Evolutionary conservation across 2,797 vertebrate species (phyloP).

Genomic region (Schizopygopsis pylzovi): DNA sequence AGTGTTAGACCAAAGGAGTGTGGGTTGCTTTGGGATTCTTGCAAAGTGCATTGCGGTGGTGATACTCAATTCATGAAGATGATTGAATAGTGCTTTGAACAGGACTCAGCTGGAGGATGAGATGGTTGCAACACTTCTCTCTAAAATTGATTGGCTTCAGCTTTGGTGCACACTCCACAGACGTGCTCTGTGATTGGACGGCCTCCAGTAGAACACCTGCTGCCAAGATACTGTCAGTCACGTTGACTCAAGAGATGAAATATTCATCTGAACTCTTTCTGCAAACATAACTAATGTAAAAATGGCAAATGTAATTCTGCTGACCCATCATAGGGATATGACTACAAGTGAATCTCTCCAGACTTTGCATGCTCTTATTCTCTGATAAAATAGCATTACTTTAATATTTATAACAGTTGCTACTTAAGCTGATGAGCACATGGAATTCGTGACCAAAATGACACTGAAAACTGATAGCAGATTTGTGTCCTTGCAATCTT

Average conservation of each 20-base stretch:
- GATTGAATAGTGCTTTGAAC: constrained; percentile 53
- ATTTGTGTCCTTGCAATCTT: background rate
- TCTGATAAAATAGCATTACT: background rate
- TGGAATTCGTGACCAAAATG: background rate
- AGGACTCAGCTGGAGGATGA: constrained; percentile 59
- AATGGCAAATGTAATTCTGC: constrained; percentile 14
- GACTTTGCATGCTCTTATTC: background rate
- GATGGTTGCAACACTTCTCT: constrained; percentile 48
- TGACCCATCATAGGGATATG: background rate
- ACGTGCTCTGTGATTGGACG: constrained; percentile 57
- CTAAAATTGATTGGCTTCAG: constrained; percentile 58
- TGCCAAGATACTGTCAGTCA: constrained; percentile 55
- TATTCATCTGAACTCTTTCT: constrained; percentile 2
- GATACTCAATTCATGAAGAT: constrained; percentile 49
- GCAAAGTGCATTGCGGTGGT: constrained; percentile 40
- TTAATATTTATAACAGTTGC: constrained; percentile 9
- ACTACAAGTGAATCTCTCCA: background rate
- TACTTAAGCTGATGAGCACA: background rate
- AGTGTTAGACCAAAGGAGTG: constrained; percentile 24
- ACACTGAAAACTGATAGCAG: background rate
- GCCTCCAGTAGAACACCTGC: constrained; percentile 59
- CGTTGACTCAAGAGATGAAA: constrained; percentile 46
- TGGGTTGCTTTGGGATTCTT: constrained; percentile 43
- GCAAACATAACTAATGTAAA: constrained; percentile 28
- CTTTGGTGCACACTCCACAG: constrained; percentile 38